These are phyloP conservation scores for Pemphigus obesinymphae DNA, from an alignment of 1,140 invertebrate genomes.

Conservation along the genomic window DNA sequence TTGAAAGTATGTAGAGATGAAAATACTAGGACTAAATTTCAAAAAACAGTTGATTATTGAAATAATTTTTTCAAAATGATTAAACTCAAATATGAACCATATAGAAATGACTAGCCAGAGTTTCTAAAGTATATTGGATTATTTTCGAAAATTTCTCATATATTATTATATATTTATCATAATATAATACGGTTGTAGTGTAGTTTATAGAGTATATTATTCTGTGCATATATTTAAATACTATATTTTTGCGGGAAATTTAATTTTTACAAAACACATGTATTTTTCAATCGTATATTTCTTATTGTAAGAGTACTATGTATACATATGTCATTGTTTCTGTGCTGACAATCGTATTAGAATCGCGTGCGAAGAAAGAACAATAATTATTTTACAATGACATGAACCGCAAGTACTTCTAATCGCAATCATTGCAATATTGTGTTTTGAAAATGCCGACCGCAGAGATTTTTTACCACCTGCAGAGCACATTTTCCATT, in stretches of 20 bases:
- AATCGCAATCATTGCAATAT: neutral
- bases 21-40: too few species aligned
- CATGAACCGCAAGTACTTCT: neutral
- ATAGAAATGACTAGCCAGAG: too few species aligned
- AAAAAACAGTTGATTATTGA: too few species aligned
- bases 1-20: too few species aligned
- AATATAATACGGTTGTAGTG: neutral
- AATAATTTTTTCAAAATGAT: too few species aligned
- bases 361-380: neutral
- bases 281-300: too few species aligned
- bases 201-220: neutral
- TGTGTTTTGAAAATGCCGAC: neutral
- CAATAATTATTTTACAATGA: too few species aligned
- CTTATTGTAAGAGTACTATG: too few species aligned
- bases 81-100: too few species aligned
- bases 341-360: neutral
- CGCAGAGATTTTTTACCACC: neutral
- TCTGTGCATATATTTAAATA: neutral
- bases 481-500: neutral
- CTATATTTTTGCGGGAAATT: neutral
- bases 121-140: too few species aligned
- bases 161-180: neutral
- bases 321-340: neutral
- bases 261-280: neutral
- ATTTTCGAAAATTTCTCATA: neutral